Percentiles rank a stretch among this genome's conserved stretches.
These are phyloP conservation scores for Zaprionus davidi DNA, from an alignment of 1,140 invertebrate species.

Conservation along the genomic window DNA sequence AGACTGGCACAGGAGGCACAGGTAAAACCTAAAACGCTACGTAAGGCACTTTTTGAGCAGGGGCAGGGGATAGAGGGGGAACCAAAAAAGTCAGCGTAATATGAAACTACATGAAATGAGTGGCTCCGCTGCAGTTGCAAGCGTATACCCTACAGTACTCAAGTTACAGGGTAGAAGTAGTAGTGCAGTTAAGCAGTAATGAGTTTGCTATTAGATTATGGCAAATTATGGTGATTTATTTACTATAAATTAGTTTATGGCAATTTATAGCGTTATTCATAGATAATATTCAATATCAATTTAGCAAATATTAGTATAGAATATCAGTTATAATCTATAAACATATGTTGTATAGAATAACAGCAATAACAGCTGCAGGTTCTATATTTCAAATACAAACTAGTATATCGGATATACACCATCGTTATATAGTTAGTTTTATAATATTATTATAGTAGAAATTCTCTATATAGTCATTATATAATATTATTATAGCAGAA, in stretches of 20 bases:
- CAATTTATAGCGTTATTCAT: no score
- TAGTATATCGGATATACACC: no score
- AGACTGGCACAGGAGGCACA: conserved; percentile 43
- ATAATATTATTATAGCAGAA: no score
- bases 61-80: neutral
- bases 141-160: conserved; percentile 28
- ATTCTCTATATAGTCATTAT: no score
- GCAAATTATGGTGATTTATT: no score
- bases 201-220: no score
- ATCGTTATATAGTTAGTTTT: no score
- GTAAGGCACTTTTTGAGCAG: conserved; percentile 19
- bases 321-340: neutral
- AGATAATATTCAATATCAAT: neutral
- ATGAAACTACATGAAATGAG: conserved; percentile 37
- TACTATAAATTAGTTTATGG: no score
- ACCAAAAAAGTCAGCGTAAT: conserved; percentile 32
- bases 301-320: neutral
- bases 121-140: conserved; percentile 21
- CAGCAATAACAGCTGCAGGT: no score
- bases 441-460: no score
- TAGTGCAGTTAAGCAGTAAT: neutral
- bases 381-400: no score
- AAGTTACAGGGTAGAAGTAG: neutral
- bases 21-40: conserved; percentile 41
- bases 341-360: no score